A percentile compares a stretch with the other conserved stretches of the same genome.
These are phyloP conservation scores for Autographa gamma DNA, from an alignment of 2,888 invertebrate genomes.

Conservation along the genomic window DNA sequence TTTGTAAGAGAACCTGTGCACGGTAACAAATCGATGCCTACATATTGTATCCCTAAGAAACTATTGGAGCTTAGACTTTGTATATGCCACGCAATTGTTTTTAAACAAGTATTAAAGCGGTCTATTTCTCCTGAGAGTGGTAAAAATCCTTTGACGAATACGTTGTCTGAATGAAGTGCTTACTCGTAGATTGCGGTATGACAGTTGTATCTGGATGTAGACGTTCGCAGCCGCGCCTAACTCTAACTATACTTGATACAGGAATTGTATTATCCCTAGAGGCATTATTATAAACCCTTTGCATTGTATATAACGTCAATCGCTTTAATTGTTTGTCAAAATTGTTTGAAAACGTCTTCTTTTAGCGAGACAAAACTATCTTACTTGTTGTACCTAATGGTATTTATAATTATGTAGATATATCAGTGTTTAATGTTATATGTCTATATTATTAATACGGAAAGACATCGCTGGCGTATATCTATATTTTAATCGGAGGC, in stretches of 20 bases:
- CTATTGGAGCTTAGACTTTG: constrained; percentile 16
- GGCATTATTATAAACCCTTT: constrained; percentile 32
- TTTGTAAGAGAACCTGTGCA: constrained; percentile 17
- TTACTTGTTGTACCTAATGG: constrained; percentile 12
- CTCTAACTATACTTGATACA: constrained; percentile 36
- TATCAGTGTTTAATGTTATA: constrained; percentile 10
- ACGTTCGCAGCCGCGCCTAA: constrained; percentile 34
- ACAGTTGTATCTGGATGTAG: constrained; percentile 11
- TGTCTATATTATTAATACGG: neutral
- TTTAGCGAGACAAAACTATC: constrained; percentile 2
- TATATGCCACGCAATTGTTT: neutral
- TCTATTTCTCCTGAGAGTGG: neutral
- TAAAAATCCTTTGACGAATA: neutral
- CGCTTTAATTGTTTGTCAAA: constrained; percentile 26
- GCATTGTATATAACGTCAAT: constrained; percentile 46
- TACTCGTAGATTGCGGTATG: constrained; percentile 3
- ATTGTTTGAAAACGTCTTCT: constrained; percentile 21
- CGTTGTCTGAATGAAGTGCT: neutral
- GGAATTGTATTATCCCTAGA: constrained; percentile 40
- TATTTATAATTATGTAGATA: constrained; percentile 23
- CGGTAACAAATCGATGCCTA: constrained; percentile 14
- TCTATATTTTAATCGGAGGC: constrained; percentile 17
- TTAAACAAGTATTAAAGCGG: constrained; percentile 5
- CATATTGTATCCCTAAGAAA: constrained; percentile 13
- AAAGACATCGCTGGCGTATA: neutral